phyloP scores from a whole-genome alignment of 2,888 invertebrate genomes.

The Lordiphosa fenestrarum region DNA sequence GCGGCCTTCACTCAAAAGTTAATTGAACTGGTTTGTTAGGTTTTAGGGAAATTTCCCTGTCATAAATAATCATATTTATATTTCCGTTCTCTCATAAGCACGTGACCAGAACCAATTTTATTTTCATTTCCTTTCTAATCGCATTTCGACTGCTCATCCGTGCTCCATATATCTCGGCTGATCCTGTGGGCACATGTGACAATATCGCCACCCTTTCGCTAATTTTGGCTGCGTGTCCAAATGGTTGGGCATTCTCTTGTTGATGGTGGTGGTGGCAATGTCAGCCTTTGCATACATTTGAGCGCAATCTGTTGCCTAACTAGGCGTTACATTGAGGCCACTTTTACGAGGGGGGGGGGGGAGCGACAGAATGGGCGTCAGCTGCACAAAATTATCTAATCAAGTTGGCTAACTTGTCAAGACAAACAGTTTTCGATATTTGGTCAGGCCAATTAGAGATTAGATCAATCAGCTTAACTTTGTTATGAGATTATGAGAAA shows the following conservation, averaged over 20 bases:
- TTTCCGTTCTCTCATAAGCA: slow-evolving; percentile 58
- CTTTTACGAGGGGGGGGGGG: slow-evolving; percentile 22
- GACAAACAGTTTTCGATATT: slow-evolving; percentile 13
- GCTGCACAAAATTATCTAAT: slow-evolving; percentile 32
- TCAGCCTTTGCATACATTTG: slow-evolving; percentile 59
- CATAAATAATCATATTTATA: slow-evolving; percentile 37
- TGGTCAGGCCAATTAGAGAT: slow-evolving; percentile 13
- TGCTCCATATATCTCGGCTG: slow-evolving; percentile 32
- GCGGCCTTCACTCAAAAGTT: slow-evolving; percentile 56
- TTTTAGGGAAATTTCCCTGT: slow-evolving; percentile 11
- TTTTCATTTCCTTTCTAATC: slow-evolving; percentile 78
- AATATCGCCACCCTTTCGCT: slow-evolving; percentile 58
- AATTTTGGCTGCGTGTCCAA: slow-evolving; percentile 52
- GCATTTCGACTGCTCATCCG: slow-evolving; percentile 40
- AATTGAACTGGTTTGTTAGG: slow-evolving; percentile 44
- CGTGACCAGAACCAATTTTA: slow-evolving; percentile 80
- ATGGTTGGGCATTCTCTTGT: slow-evolving; percentile 10
- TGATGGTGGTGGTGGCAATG: slow-evolving; percentile 27
- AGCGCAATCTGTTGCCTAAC: slow-evolving; percentile 71
- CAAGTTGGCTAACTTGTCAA: slow-evolving; percentile 35
- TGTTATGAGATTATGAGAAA: no score
- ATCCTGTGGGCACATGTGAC: slow-evolving; percentile 31
- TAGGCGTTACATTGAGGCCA: slow-evolving; percentile 70
- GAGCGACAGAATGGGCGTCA: slow-evolving; percentile 32
- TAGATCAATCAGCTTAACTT: slow-evolving; percentile 8